Conservation (phyloP, 2,888 invertebrate species). For the Lacanobia oleracea region DNA sequence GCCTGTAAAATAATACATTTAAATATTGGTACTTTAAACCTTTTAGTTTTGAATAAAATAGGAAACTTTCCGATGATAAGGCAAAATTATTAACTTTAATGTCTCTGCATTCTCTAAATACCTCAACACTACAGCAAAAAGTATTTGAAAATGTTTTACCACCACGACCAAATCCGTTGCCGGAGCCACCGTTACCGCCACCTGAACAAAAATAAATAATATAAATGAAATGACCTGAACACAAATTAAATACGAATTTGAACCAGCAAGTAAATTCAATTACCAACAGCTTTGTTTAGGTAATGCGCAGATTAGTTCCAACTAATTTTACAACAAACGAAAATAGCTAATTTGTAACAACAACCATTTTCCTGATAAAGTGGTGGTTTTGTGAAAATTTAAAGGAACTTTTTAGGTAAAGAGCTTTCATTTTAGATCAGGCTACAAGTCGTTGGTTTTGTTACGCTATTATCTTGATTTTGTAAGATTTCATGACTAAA, state of each 20-base stretch:
- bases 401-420: conserved; percentile 3
- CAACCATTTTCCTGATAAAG: conserved; percentile 16
- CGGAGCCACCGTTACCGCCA: conserved; percentile 70
- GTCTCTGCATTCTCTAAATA: not conserved
- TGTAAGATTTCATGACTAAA: not conserved
- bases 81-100: not conserved
- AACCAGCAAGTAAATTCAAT: conserved; percentile 48
- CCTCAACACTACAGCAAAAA: not conserved
- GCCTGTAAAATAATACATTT: conserved; percentile 38
- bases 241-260: conserved; percentile 25
- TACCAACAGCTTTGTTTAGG: conserved; percentile 43
- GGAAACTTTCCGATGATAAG: not conserved
- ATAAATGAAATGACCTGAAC: conserved; percentile 7
- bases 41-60: not conserved
- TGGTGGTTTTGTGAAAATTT: not conserved
- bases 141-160: conserved; percentile 67
- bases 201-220: conserved; percentile 55
- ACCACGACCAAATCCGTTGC: conserved; percentile 75
- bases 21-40: no score
- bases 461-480: not conserved
- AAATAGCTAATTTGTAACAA: conserved; percentile 30
- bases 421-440: not conserved
- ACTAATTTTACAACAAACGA: conserved; percentile 30
- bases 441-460: not conserved
- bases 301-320: conserved; percentile 34